Evolutionary conservation across 2,888 invertebrate genomes (phyloP).

Genomic region (Osmoderma eremita): DNA sequence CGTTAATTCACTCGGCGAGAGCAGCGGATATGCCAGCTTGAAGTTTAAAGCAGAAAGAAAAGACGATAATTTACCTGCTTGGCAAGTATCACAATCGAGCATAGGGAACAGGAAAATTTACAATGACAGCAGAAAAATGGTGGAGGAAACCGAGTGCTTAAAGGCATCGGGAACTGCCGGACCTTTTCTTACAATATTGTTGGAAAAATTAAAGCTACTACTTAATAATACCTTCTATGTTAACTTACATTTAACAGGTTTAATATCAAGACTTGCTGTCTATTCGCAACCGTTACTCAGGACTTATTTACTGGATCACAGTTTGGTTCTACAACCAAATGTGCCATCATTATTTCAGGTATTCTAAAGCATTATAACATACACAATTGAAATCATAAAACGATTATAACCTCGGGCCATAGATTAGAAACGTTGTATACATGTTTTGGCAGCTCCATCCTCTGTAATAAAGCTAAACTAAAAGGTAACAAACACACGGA

Average conservation of each 20-base stretch:
- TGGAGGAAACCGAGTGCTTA: conserved; percentile 64
- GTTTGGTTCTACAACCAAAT: conserved; percentile 86
- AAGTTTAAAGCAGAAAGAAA: conserved; percentile 68
- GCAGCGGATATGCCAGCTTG: conserved; percentile 82
- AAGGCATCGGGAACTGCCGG: conserved; percentile 67
- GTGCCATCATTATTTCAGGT: conserved; percentile 93
- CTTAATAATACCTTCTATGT: conserved; percentile 85
- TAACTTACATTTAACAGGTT: conserved; percentile 87
- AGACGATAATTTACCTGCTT: conserved; percentile 53
- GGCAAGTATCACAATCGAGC: conserved; percentile 59
- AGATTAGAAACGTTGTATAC: too few species aligned
- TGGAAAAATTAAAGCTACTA: conserved; percentile 85
- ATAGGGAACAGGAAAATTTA: conserved; percentile 50
- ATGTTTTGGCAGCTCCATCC: too few species aligned
- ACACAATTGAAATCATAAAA: too few species aligned
- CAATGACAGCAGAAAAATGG: conserved; percentile 59
- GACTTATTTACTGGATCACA: conserved; percentile 87
- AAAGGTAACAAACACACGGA: too few species aligned
- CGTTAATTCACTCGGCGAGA: conserved; percentile 77
- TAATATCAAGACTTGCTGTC: conserved; percentile 85
- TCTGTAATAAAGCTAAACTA: too few species aligned
- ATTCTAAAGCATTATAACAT: too few species aligned
- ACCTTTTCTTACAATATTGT: conserved; percentile 82
- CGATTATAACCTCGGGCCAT: too few species aligned
- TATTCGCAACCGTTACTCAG: conserved; percentile 90